phyloP scores from a whole-genome alignment of 2,113 vertebrate species.

The Corapipo altera region DNA sequence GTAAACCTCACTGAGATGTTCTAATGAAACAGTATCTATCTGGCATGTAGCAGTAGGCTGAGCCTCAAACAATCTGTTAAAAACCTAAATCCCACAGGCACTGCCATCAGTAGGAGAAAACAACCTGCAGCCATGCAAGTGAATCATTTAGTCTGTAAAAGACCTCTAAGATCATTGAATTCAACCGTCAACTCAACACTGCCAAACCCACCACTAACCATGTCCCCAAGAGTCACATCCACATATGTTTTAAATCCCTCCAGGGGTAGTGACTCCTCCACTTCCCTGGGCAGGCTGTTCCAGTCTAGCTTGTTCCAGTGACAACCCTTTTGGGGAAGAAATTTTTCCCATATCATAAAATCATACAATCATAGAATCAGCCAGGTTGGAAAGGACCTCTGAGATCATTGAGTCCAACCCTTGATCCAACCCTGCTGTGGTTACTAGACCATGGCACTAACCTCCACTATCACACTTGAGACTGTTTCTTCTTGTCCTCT shows the following conservation, averaged over 20 bases:
- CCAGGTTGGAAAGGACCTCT: too few relatives aligned
- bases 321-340: neutral
- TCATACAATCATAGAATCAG: too few relatives aligned
- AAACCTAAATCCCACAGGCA: neutral
- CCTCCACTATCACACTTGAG: neutral
- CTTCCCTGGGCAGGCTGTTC: neutral
- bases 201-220: neutral
- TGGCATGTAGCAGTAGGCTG: neutral
- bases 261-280: neutral
- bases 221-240: neutral
- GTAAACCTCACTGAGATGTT: neutral
- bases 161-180: neutral
- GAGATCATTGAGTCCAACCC: too few relatives aligned
- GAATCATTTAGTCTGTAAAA: neutral
- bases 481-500: accelerated
- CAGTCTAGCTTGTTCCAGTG: neutral
- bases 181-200: neutral
- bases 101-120: neutral
- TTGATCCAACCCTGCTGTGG: too few relatives aligned
- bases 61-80: neutral
- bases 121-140: too few relatives aligned
- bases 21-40: neutral
- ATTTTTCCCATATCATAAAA: neutral
- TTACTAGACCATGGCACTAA: neutral
- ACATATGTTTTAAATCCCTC: neutral